Percentiles rank a stretch among this genome's conserved stretches.
These are phyloP conservation scores for Myioborus miniatus DNA, from an alignment of 2,797 vertebrate species.

Conservation along the genomic window DNA sequence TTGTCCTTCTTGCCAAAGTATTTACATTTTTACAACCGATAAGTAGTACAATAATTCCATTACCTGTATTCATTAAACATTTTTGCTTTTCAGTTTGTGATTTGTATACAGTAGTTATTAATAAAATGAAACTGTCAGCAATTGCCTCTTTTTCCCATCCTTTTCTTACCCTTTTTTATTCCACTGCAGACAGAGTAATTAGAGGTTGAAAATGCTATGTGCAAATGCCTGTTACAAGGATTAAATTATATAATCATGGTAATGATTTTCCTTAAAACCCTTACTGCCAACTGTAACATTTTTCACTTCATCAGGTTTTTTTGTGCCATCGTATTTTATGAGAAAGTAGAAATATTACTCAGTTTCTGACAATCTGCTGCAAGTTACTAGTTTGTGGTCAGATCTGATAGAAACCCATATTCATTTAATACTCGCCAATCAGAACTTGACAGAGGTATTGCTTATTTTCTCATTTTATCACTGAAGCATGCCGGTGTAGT, in stretches of 20 bases:
- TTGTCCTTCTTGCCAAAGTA: slow-evolving; percentile 75
- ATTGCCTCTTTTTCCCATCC: slow-evolving; percentile 63
- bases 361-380: slow-evolving; percentile 65
- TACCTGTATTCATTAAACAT: slow-evolving; percentile 71
- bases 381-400: slow-evolving; percentile 74
- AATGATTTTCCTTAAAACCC: slow-evolving; percentile 76
- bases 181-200: slow-evolving; percentile 70
- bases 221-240: slow-evolving; percentile 68
- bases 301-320: slow-evolving; percentile 64
- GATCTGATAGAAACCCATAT: slow-evolving; percentile 74
- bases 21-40: slow-evolving; percentile 73
- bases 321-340: slow-evolving; percentile 59
- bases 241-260: slow-evolving; percentile 73
- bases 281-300: slow-evolving; percentile 71
- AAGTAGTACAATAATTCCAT: slow-evolving; percentile 73
- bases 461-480: slow-evolving; percentile 83
- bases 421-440: slow-evolving; percentile 78
- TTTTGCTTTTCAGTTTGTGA: slow-evolving; percentile 70
- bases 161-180: slow-evolving; percentile 41
- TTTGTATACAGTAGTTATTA: slow-evolving; percentile 74
- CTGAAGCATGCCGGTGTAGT: slow-evolving; percentile 89
- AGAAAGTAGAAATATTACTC: slow-evolving; percentile 62
- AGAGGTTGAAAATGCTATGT: slow-evolving; percentile 66
- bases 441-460: slow-evolving; percentile 82
- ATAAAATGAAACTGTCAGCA: slow-evolving; percentile 75